Conservation (phyloP, 2,113 vertebrate species). For the Falcunculus frontatus region DNA sequence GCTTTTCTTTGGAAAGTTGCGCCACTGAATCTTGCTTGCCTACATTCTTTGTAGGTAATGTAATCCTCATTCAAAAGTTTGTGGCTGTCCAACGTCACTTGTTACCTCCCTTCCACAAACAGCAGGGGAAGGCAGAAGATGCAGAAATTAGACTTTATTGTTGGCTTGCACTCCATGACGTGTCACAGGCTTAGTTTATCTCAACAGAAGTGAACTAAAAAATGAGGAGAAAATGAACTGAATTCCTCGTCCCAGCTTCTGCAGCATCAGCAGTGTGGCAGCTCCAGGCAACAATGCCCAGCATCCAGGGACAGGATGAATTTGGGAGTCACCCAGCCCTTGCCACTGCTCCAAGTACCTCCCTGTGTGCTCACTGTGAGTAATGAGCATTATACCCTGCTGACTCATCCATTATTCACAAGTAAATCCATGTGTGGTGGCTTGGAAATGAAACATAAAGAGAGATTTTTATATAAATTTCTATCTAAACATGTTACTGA, state of each 20-base stretch:
- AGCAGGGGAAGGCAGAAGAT: background rate
- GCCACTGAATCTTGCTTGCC: slow-evolving; percentile 26
- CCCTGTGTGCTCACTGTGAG: background rate
- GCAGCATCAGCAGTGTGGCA: background rate
- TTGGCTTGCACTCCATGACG: background rate
- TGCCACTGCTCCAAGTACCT: background rate
- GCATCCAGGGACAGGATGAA: background rate
- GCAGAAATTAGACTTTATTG: background rate
- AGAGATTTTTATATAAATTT: background rate
- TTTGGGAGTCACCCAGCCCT: background rate
- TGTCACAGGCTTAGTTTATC: background rate
- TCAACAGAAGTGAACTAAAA: background rate
- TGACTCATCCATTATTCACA: slow-evolving; percentile 38
- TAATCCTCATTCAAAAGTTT: slow-evolving; percentile 43
- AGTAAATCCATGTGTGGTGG: background rate
- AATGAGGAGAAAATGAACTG: background rate
- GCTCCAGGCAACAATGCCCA: background rate
- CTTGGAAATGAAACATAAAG: background rate
- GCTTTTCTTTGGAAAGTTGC: slow-evolving; percentile 7
- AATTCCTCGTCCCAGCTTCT: background rate
- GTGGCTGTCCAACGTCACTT: background rate
- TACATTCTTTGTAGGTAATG: slow-evolving; percentile 43
- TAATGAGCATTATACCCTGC: slow-evolving; percentile 36
- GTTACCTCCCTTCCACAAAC: slow-evolving; percentile 13
- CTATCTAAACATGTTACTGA: background rate